Evolutionary conservation across 2,888 invertebrate species (phyloP).

Genomic region (Abrostola triplasia): DNA sequence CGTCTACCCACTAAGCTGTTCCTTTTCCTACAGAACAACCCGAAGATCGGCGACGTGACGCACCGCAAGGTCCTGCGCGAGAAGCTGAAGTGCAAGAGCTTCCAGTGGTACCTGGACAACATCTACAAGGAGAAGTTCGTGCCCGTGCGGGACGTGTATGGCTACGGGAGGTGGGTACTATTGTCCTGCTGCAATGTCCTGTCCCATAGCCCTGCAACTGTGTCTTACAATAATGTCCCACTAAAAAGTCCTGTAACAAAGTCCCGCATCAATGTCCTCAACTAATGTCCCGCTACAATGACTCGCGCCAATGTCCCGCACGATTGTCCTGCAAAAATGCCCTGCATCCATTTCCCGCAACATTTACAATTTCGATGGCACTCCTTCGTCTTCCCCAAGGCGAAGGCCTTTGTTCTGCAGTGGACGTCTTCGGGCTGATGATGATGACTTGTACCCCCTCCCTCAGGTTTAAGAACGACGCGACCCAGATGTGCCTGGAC

Average conservation of each 20-base stretch:
- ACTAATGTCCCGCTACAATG: no score
- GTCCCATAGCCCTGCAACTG: not conserved
- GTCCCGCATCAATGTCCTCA: no score
- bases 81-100: conserved; percentile 94
- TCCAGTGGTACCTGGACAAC: conserved; percentile 97
- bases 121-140: conserved; percentile 97
- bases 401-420: no score
- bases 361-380: no score
- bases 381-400: no score
- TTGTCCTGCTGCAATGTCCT: not conserved
- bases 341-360: no score
- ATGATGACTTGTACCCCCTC: not conserved
- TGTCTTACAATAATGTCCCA: no score
- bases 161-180: conserved; percentile 90
- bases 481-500: conserved; percentile 92
- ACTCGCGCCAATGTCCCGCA: no score
- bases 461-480: conserved; percentile 85
- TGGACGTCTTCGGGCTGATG: no score
- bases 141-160: conserved; percentile 93
- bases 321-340: no score
- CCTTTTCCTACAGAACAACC: conserved; percentile 78
- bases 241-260: no score
- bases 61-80: conserved; percentile 93
- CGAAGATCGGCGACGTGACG: conserved; percentile 93
- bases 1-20: not conserved